Evolutionary conservation across 2,113 vertebrate species (phyloP).

Genomic region (Eleginops maclovinus): DNA sequence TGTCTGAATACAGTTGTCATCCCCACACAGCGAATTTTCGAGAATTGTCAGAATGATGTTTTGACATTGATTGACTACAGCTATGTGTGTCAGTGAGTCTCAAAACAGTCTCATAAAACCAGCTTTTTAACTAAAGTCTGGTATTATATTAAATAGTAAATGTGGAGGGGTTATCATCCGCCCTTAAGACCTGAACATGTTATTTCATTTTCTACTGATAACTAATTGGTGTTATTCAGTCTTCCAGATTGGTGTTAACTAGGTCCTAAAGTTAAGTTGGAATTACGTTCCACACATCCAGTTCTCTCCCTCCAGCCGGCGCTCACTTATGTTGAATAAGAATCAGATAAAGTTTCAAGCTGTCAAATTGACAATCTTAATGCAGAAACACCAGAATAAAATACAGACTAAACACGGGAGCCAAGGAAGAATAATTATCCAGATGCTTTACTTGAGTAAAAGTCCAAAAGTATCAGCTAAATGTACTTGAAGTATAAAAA

Average conservation of each 20-base stretch:
- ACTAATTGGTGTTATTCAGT: not conserved
- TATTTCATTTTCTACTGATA: not conserved
- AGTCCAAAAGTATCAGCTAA: too few relatives aligned
- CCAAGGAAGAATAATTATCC: too few relatives aligned
- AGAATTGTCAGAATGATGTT: not conserved
- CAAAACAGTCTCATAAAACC: too few relatives aligned
- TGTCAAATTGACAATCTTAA: conserved; percentile 1
- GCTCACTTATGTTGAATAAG: not conserved
- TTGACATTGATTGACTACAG: not conserved
- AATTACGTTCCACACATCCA: not conserved
- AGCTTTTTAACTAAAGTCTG: not conserved
- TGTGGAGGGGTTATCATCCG: not conserved
- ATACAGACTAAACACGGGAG: not conserved
- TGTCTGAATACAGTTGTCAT: not conserved
- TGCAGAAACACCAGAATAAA: not conserved
- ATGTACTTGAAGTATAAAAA: too few relatives aligned
- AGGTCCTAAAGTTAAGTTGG: not conserved
- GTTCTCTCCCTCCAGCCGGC: not conserved
- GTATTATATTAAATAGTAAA: not conserved
- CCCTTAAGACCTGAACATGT: not conserved
- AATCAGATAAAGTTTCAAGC: not conserved
- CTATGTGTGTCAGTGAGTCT: not conserved
- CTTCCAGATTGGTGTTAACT: not conserved
- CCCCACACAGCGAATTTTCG: not conserved
- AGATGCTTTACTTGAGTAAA: too few relatives aligned